Evolutionary conservation across 2,888 invertebrate genomes (phyloP).

Genomic region (Agrochola litura): DNA sequence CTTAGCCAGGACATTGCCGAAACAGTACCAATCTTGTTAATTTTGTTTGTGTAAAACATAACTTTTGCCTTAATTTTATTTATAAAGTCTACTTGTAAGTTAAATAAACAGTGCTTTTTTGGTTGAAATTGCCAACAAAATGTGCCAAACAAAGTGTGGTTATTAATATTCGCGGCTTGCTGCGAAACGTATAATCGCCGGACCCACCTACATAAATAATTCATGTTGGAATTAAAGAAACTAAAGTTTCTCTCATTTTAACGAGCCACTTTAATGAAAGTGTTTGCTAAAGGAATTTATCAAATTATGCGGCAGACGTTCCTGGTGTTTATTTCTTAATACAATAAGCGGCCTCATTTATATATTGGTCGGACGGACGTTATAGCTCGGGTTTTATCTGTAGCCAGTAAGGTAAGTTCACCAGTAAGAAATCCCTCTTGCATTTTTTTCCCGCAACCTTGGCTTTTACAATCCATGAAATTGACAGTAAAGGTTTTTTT

Average conservation of each 20-base stretch:
- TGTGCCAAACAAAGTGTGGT: conserved; percentile 63
- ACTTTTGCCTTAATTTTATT: conserved; percentile 32
- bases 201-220: conserved; percentile 74
- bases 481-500: not conserved
- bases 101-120: conserved; percentile 54
- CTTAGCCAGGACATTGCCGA: conserved; percentile 11
- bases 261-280: conserved; percentile 68
- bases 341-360: conserved; percentile 26
- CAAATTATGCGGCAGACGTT: conserved; percentile 49
- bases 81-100: conserved; percentile 49
- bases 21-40: conserved; percentile 23
- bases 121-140: conserved; percentile 53
- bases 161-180: conserved; percentile 68
- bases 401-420: not conserved
- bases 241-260: conserved; percentile 73
- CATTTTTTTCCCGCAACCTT: not conserved
- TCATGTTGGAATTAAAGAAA: conserved; percentile 76
- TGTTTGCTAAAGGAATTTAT: conserved; percentile 72
- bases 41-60: conserved; percentile 23
- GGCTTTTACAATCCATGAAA: not conserved
- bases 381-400: conserved; percentile 4
- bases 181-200: conserved; percentile 65
- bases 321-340: conserved; percentile 45
- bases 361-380: not conserved
- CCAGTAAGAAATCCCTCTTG: not conserved